A percentile compares a stretch with the other conserved stretches of the same genome.
phyloP scores from a whole-genome alignment of 2,113 vertebrate species.

The Ivindomyrus marchei region DNA sequence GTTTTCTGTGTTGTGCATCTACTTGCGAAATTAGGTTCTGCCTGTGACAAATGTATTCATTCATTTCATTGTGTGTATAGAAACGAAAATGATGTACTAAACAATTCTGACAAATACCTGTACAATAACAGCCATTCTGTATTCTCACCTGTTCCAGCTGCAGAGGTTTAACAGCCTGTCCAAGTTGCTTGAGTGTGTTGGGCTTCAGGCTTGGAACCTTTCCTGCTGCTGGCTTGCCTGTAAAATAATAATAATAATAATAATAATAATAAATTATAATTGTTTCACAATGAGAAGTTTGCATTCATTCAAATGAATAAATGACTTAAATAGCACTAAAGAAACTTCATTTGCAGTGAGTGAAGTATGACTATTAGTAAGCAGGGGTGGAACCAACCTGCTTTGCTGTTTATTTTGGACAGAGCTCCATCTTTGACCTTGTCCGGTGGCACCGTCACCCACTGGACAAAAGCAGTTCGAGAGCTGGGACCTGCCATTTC shows the following conservation, averaged over 20 bases:
- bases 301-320: neutral
- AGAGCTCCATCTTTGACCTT: slow-evolving; percentile 11
- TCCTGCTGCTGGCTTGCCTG: slow-evolving; percentile 58
- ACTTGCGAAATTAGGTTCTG: neutral
- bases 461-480: slow-evolving; percentile 19
- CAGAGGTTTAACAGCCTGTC: slow-evolving; percentile 54
- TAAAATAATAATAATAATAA: slow-evolving; percentile 3
- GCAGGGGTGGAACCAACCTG: neutral
- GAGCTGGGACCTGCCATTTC: neutral
- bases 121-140: neutral
- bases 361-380: neutral
- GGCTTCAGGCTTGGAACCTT: slow-evolving; percentile 69
- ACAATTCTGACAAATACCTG: neutral
- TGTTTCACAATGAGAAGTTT: neutral
- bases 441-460: slow-evolving; percentile 18
- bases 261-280: neutral
- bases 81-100: neutral
- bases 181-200: slow-evolving; percentile 73
- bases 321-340: neutral
- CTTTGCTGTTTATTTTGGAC: slow-evolving; percentile 10
- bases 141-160: slow-evolving; percentile 21
- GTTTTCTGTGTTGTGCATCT: neutral
- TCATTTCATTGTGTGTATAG: neutral
- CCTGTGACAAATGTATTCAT: neutral
- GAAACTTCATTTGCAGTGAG: neutral